These are phyloP conservation scores for Nemoura dubitans DNA, from an alignment of 2,888 invertebrate species.

Conservation along the genomic window DNA sequence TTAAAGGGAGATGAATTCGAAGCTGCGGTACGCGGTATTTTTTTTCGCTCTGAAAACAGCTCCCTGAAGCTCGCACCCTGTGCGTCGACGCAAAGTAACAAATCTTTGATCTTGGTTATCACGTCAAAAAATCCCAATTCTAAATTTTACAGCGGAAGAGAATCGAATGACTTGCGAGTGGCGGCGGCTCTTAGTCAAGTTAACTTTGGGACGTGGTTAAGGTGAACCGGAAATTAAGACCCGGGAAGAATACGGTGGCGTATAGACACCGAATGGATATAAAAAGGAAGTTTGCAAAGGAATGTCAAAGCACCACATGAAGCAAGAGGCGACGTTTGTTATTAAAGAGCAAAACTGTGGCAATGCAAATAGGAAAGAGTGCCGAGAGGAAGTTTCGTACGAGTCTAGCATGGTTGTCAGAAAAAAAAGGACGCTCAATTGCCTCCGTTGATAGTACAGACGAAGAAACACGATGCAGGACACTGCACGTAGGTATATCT, in stretches of 20 bases:
- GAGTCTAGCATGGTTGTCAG: neutral
- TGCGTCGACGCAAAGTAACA: conserved; percentile 21
- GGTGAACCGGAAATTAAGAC: too few relatives aligned
- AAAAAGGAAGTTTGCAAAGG: neutral
- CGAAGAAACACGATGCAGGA: too few relatives aligned
- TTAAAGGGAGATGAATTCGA: neutral
- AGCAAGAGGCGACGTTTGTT: neutral
- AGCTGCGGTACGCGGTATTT: neutral
- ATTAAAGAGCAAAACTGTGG: neutral
- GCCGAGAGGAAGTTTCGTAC: neutral
- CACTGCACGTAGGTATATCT: too few relatives aligned
- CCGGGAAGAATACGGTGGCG: neutral
- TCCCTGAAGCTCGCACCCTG: conserved; percentile 13
- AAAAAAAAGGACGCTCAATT: too few relatives aligned
- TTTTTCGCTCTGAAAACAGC: conserved; percentile 8
- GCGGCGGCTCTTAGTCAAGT: too few relatives aligned
- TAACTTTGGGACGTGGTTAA: too few relatives aligned
- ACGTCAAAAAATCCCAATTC: conserved; percentile 28
- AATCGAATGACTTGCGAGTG: too few relatives aligned
- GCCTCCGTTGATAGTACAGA: too few relatives aligned
- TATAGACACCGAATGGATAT: neutral
- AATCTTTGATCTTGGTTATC: conserved; percentile 8
- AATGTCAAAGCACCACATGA: neutral
- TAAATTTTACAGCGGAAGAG: conserved; percentile 23
- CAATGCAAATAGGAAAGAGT: neutral